Evolutionary conservation across 2,113 vertebrate genomes (phyloP).

Genomic region (Conger conger): DNA sequence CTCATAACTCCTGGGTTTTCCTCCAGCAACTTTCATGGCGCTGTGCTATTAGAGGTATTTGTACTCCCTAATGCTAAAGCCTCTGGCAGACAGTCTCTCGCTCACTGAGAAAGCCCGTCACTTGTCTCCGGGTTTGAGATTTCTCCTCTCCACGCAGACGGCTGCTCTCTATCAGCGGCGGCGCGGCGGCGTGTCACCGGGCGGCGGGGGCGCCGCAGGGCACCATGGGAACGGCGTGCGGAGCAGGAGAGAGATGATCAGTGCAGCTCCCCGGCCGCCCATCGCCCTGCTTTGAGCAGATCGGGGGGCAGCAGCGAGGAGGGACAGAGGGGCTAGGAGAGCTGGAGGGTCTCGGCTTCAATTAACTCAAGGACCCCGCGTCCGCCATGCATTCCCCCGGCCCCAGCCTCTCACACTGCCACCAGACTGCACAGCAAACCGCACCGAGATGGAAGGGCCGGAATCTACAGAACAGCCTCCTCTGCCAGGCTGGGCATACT

Average conservation of each 20-base stretch:
- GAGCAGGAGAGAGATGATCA: background rate
- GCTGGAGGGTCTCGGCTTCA: conserved; percentile 15
- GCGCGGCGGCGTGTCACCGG: background rate
- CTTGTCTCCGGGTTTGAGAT: background rate
- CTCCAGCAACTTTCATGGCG: background rate
- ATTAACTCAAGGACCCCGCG: conserved; percentile 26
- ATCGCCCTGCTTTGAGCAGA: background rate
- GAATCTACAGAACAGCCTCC: background rate
- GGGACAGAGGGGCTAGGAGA: background rate
- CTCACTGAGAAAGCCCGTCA: background rate
- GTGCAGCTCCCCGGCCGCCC: background rate
- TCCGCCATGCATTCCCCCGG: background rate
- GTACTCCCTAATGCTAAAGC: background rate
- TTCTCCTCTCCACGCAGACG: background rate
- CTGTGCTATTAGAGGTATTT: background rate
- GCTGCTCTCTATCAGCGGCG: background rate
- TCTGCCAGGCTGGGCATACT: background rate
- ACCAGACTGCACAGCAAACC: background rate
- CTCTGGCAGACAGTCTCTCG: background rate
- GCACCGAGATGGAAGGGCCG: background rate
- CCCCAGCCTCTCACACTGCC: background rate
- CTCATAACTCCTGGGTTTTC: background rate
- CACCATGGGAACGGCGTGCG: background rate
- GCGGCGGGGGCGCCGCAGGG: background rate
- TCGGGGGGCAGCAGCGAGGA: background rate